Base-by-base conservation (phyloP, 2,888 invertebrate genomes). In the Galerucella pusilla region DNA sequence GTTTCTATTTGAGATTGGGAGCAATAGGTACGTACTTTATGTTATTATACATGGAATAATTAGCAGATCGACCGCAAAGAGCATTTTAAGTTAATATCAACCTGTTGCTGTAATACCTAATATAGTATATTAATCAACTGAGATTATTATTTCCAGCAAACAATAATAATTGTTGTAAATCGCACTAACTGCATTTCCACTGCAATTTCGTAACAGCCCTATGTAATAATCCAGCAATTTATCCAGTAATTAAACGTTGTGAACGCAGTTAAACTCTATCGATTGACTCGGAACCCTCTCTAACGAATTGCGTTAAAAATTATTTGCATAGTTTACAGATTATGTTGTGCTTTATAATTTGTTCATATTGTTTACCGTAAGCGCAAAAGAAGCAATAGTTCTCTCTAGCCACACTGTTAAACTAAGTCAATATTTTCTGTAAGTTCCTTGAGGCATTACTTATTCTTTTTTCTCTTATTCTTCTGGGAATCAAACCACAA, bases 1-100 rank as follows among this genome's bases (percentile, higher is more conserved):
- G 96, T 87, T 97, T 97, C 88, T 97, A 97, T 88, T 89, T 97
- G 76, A 91, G 97, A 81, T 95, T 97, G 94, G 97, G 97, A 25
- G 97, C 97, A 77, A 96, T 97, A 80, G 94, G 95, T 95, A 87
- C 90, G 90, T 78, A 67, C 9, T 42, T 42, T 42, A 42, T 9
- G 35, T 42, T 1, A 42, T 2, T 49, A 49, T 16, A 57, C 16
- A 57, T 20, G 16, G 20, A 10, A 20, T 57, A 57, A 57, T 57
- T 57, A 20, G 20, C 57, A 57, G 2, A 10, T 28, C 45, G 16
- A 57, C 20, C 71, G 14, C 46, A 20, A 52, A 9, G 1, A 52
- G n/a, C 20, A 49, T 46, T 67, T 7, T n/a, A 52, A 49, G 20
- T 25, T 60, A n/a, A 61, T 61, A 60, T 20, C 3, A 9, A 28